phyloP scores from a whole-genome alignment of 1,140 invertebrate genomes.

The Aphaenogaster rudis region DNA sequence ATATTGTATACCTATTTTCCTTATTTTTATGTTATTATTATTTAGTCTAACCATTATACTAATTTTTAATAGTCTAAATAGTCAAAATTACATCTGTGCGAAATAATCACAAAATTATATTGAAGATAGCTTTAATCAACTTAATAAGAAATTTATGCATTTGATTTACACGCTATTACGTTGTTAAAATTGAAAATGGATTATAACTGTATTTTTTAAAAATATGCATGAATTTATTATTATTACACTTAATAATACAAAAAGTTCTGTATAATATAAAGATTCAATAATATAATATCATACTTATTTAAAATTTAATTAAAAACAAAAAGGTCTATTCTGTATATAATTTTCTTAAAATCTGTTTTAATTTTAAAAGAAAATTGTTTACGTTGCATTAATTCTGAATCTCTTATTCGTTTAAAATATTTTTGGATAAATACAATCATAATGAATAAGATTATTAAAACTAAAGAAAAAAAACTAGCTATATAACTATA shows the following conservation, averaged over 20 bases:
- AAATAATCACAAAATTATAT: neutral
- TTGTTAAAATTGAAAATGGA: neutral
- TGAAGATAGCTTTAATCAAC: neutral
- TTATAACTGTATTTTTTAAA: neutral
- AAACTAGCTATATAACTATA: no score
- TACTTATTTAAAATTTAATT: neutral
- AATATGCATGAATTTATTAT: neutral
- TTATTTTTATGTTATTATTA: neutral
- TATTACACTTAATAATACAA: neutral
- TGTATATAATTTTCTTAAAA: neutral
- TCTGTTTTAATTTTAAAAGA: neutral
- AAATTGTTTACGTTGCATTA: neutral
- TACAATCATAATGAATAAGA: neutral
- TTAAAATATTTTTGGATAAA: neutral
- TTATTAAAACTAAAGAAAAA: neutral
- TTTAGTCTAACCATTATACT: neutral
- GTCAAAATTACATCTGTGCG: neutral
- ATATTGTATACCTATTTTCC: neutral
- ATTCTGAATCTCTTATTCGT: neutral
- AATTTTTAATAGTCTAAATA: slow-evolving; percentile 6
- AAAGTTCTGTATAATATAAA: neutral
- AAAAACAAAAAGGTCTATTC: neutral
- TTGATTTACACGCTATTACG: neutral
- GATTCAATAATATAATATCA: neutral
- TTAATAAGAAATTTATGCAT: neutral